phyloP scores from a whole-genome alignment of 2,797 vertebrate genomes.

The Sebastiscus albofasciatus region DNA sequence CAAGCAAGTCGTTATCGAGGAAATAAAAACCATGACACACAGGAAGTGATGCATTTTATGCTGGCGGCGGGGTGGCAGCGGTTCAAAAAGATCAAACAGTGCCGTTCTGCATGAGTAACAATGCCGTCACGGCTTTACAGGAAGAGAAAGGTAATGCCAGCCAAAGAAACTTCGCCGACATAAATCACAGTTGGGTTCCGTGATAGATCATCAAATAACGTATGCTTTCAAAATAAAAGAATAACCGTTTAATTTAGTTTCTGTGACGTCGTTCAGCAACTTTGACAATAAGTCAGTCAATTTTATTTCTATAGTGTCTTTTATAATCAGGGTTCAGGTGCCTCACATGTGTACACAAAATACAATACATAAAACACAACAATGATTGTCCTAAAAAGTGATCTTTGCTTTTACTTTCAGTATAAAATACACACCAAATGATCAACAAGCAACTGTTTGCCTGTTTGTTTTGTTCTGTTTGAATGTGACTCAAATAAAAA shows the following conservation, averaged over 20 bases:
- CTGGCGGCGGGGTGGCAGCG: neutral
- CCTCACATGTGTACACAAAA: neutral
- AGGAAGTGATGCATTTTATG: conserved; percentile 12
- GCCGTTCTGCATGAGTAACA: neutral
- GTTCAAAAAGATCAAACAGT: neutral
- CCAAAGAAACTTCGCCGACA: neutral
- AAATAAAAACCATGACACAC: conserved; percentile 5
- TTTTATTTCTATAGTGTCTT: neutral
- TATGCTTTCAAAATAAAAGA: neutral
- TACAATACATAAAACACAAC: neutral
- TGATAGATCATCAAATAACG: neutral
- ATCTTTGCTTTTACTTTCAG: neutral
- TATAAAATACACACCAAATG: neutral
- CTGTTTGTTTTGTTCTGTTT: neutral
- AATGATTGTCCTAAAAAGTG: neutral
- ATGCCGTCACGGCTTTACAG: neutral
- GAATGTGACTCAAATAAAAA: neutral
- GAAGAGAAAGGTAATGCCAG: neutral
- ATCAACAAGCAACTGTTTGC: neutral
- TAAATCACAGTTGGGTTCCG: neutral
- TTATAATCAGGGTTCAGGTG: neutral
- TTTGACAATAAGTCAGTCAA: neutral
- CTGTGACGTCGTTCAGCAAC: neutral
- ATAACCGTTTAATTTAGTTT: neutral
- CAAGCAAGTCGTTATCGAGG: neutral